Conservation (phyloP, 1,140 invertebrate genomes). For the Lysiphlebus fabarum region DNA sequence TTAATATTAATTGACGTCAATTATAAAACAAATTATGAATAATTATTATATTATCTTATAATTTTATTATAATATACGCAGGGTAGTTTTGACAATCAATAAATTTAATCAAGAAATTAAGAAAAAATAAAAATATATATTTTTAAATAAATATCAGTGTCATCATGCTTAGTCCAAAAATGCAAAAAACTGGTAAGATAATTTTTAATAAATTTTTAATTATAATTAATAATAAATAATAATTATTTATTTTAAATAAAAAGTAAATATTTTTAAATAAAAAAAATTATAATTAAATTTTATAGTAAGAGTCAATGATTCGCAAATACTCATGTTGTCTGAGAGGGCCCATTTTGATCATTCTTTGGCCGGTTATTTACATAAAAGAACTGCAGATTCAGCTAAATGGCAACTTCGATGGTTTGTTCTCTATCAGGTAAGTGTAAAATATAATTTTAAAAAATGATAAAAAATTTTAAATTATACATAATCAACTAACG, state of each 20-base stretch:
- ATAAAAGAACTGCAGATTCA: constrained; percentile 81
- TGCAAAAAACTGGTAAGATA: constrained; percentile 25
- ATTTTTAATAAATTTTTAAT: no score
- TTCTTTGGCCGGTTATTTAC: constrained; percentile 73
- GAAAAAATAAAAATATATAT: neutral
- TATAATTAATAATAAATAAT: neutral
- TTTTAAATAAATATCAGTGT: neutral
- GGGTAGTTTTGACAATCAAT: constrained; percentile 15
- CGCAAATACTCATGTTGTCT: constrained; percentile 77
- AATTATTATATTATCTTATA: no score
- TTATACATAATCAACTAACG: no score
- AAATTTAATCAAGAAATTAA: neutral
- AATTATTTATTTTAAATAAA: no score
- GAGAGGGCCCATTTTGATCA: constrained; percentile 80
- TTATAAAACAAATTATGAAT: neutral
- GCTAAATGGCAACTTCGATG: constrained; percentile 87
- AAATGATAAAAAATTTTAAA: no score
- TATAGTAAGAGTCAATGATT: constrained; percentile 73
- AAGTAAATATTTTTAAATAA: neutral
- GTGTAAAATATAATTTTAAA: neutral
- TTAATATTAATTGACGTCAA: neutral
- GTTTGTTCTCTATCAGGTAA: constrained; percentile 88
- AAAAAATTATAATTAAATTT: no score
- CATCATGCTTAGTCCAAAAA: constrained; percentile 28
- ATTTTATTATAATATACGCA: neutral